Conservation (phyloP, 2,888 invertebrate genomes). For the Torymus tubicola region DNA sequence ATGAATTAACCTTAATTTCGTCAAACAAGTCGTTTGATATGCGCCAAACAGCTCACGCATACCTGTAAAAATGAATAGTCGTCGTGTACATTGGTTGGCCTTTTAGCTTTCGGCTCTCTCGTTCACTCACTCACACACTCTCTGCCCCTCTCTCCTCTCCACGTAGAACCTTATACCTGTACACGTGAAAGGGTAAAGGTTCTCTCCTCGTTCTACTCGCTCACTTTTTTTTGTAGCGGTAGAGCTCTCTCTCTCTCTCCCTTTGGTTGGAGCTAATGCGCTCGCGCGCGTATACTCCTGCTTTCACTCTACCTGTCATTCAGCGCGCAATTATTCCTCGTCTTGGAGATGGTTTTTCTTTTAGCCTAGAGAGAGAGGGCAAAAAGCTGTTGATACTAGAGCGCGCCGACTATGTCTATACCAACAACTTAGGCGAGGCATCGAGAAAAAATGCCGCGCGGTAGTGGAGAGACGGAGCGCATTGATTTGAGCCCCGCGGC, state of each 20-base stretch:
- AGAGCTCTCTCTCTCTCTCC: neutral
- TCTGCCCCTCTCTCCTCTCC: no score
- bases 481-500: no score
- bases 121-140: neutral
- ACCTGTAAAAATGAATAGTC: constrained; percentile 1
- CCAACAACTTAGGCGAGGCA: no score
- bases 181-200: constrained; percentile 22
- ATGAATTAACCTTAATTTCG: no score
- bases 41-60: no score
- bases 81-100: constrained; percentile 38
- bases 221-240: constrained; percentile 4
- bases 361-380: neutral
- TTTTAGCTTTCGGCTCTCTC: constrained; percentile 10
- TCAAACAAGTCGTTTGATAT: no score
- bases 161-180: no score
- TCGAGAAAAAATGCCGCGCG: no score
- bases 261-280: constrained; percentile 21
- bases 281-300: neutral
- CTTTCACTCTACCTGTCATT: constrained; percentile 19
- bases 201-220: constrained; percentile 6
- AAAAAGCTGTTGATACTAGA: constrained; percentile 28
- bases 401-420: no score
- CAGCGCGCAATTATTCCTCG: constrained; percentile 23
- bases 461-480: no score
- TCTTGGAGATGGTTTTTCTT: constrained; percentile 11